Evolutionary conservation across 2,797 vertebrate species (phyloP), one percentile per base, ranked within the genome.

Genomic region (Platalea minor): DNA sequence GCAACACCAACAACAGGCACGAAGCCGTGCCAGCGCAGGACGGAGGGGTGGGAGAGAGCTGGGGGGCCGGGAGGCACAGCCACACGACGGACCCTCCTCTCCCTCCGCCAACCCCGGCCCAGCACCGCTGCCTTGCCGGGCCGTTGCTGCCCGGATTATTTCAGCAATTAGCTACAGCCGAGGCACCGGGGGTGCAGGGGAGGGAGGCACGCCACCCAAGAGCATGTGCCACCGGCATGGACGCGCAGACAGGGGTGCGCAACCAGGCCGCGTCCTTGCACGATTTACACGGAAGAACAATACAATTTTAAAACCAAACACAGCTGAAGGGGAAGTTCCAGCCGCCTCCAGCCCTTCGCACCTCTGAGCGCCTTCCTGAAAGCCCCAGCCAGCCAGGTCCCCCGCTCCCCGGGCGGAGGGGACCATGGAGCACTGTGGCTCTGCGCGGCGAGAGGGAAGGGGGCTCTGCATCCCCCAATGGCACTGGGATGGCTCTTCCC

Each of bases 21-120:
- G 0, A 75, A 69, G 41, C 48, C 0, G 0, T 0, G 16, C 2
- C 1, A 2, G 69, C 3, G 5, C 2, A 2, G 51, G 54, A 83
- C 0, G 0, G 35, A 78, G 37, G 0, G 4, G 19, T 5, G 12
- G 26, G 57, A 85, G 37, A 60, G 37, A 28, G 21, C 10, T 45
- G 17, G 24, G 39, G 24, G 6, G n/a, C 2, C 28, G 6, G 20
- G 23, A 51, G 50, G 35, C n/a, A 29, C 2, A 4, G 53, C 18
- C 7, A 2, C 23, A 37, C 2, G 1, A 59, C 3, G 1, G 19
- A 59, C 37, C 28, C 57, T 64, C 65, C 35, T 7, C 51, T 51
- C 23, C 54, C n/a, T 45, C 35, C 1, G 0, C 51, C 2, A 3
- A 14, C 26, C 35, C 70, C 1, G 0, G 56, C 56, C 56, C n/a